phyloP scores from a whole-genome alignment of 1,140 invertebrate species.

The Arion vulgaris region DNA sequence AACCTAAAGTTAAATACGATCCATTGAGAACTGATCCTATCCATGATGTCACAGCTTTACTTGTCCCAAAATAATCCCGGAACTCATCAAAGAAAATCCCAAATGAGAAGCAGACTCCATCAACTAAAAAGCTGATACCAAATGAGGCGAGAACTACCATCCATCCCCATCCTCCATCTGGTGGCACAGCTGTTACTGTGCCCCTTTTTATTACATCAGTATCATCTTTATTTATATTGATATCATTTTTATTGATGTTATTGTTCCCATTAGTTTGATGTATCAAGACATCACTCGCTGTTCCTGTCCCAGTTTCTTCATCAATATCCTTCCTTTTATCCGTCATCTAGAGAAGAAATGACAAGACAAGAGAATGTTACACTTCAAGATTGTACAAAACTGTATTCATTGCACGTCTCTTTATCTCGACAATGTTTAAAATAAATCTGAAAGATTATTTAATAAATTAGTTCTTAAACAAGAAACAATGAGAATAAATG shows the following conservation, averaged over 20 bases:
- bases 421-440: no score
- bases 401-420: no score
- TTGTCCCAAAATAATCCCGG: slow-evolving; percentile 85
- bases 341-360: no score
- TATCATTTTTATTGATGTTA: background rate
- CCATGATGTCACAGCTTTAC: slow-evolving; percentile 90
- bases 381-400: no score
- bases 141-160: slow-evolving; percentile 86
- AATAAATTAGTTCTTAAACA: no score
- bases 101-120: slow-evolving; percentile 94
- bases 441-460: no score
- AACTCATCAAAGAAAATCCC: slow-evolving; percentile 91
- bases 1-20: slow-evolving; percentile 91
- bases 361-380: no score
- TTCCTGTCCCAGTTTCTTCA: no score
- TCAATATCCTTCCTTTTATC: no score
- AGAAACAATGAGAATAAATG: no score
- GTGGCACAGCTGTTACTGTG: slow-evolving; percentile 72
- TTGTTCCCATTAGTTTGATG: no score
- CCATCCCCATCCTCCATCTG: slow-evolving; percentile 87
- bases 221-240: background rate
- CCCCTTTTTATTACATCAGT: background rate
- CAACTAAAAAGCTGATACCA: slow-evolving; percentile 91
- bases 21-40: slow-evolving; percentile 91
- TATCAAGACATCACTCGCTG: no score